Base-by-base conservation (phyloP, 1,140 invertebrate genomes). In the Megalonaias nervosa region DNA sequence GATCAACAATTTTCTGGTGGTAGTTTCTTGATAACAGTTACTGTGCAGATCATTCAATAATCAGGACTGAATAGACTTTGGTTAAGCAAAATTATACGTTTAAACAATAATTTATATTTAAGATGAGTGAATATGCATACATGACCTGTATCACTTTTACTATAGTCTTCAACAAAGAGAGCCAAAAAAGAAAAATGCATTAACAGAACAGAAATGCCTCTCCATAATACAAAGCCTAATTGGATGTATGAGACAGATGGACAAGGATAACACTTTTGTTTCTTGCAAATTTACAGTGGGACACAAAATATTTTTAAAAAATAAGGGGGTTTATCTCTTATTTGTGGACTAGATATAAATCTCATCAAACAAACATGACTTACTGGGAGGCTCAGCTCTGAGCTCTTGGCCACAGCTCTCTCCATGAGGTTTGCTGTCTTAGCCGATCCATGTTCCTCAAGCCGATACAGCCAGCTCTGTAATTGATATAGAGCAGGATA, bases 331-430 rank as follows among this genome's bases (percentile, higher is more conserved):
- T 26, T 26, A 21, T 65, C 31, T 3, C 62, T n/a, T 21, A 65
- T 65, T 26, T 21, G 14, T n/a, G 14, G 16, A 15, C 62, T 65
- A 21, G 23, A 65, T 13, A 21, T 65, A 26, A 65, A 21, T 65
- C 21, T 17, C 62, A 14, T 65, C 31, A 26, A 14, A 6, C 62
- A 26, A 65, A 26, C 31, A 48, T 19, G 26, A 86, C 84, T 82
- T 81, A 90, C 89, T 3, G 88, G 86, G 31, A 90, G 65, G 56
- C 91, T 92, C 15, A 94, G 86, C 79, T 94, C 93, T 74, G 90
- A 90, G 81, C 93, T 93, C 85, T 93, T 93, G 13, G 91, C 84
- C n/a, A 93, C 91, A 31, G 93, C 93, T 74, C 92, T 88, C 72
- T 93, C 92, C 74, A 94, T 91, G n/a, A 93, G 81, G 79, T 91